phyloP scores from a whole-genome alignment of 2,888 invertebrate genomes.

The Halictus ligatus region DNA sequence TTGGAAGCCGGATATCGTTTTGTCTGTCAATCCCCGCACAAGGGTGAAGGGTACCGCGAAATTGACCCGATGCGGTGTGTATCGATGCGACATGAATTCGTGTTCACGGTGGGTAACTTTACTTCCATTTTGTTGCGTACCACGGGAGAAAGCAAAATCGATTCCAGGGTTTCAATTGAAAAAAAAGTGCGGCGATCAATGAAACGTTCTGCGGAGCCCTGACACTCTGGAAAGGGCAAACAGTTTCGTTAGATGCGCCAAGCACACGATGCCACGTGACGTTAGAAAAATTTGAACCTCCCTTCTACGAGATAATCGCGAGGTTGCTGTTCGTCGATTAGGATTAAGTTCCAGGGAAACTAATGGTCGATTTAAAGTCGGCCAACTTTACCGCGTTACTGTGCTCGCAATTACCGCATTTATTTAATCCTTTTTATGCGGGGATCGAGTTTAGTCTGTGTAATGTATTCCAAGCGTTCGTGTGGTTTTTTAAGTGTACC shows the following conservation, averaged over 20 bases:
- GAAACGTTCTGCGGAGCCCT: not conserved
- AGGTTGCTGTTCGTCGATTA: not conserved
- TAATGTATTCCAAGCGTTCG: not conserved
- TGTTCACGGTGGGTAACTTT: conserved; percentile 1
- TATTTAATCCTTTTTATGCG: not conserved
- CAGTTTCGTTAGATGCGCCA: not conserved
- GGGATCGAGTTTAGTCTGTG: not conserved
- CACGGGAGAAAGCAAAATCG: conserved; percentile 1
- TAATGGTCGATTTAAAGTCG: not conserved
- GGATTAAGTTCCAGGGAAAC: not conserved
- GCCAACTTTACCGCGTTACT: not conserved
- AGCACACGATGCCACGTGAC: not conserved
- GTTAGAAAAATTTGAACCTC: not conserved
- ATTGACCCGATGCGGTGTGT: conserved; percentile 6
- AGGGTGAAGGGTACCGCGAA: conserved; percentile 11
- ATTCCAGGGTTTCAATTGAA: not conserved
- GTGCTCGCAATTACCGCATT: not conserved
- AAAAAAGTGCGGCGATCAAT: not conserved
- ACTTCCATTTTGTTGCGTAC: conserved; percentile 1
- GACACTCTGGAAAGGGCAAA: not conserved
- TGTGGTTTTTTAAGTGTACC: not conserved
- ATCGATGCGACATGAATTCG: not conserved
- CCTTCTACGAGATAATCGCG: not conserved
- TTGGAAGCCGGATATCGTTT: conserved; percentile 7
- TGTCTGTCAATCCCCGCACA: not conserved